Evolutionary conservation across 2,888 invertebrate species (phyloP).

Genomic region (Polia nebulosa): DNA sequence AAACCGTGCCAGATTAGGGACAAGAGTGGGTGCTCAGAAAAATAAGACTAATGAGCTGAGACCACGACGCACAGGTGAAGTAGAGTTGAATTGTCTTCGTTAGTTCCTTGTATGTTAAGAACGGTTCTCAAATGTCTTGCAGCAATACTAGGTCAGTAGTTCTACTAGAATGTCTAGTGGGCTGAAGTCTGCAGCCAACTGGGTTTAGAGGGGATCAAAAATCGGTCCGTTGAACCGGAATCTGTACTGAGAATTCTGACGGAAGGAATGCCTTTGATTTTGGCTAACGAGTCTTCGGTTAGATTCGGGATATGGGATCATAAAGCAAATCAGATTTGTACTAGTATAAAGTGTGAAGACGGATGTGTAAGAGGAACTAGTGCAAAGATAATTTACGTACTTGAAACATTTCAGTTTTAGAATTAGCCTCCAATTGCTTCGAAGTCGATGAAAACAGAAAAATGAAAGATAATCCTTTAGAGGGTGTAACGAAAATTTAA

Average conservation of each 20-base stretch:
- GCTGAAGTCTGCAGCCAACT: conserved; percentile 13
- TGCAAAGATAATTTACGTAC: background rate
- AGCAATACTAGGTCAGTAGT: conserved; percentile 39
- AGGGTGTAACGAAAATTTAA: no score
- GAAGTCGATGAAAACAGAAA: background rate
- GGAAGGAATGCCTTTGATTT: conserved; percentile 46
- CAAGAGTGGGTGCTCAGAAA: conserved; percentile 31
- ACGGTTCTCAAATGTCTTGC: conserved; percentile 7
- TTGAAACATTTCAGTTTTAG: no score
- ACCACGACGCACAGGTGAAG: conserved; percentile 26
- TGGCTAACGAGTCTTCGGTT: background rate
- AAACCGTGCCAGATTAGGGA: conserved; percentile 36
- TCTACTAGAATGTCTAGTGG: background rate
- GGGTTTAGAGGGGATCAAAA: conserved; percentile 28
- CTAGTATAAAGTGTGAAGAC: background rate
- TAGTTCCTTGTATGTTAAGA: conserved; percentile 42
- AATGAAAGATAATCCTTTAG: no score
- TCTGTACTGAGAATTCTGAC: conserved; percentile 23
- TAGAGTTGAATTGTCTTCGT: conserved; percentile 45
- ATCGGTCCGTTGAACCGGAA: conserved; percentile 37
- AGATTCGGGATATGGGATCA: conserved; percentile 2
- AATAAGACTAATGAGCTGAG: conserved; percentile 58
- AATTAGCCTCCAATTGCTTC: background rate
- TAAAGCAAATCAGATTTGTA: no score
- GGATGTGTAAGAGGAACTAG: background rate